Percentiles rank a stretch among this genome's conserved stretches.
phyloP scores from a whole-genome alignment of 1,140 invertebrate species.

The Acromyrmex echinatior region DNA sequence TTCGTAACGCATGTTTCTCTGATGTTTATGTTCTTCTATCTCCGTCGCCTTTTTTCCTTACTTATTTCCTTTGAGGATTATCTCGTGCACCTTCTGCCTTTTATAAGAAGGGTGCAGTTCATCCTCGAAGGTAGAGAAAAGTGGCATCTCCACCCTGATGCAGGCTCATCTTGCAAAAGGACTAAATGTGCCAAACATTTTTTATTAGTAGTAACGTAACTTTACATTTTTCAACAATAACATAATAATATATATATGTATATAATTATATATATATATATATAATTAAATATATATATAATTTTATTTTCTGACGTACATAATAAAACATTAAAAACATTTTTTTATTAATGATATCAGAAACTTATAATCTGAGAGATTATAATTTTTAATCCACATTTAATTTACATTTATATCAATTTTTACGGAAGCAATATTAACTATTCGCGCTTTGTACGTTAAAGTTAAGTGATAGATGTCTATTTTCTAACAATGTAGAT shows the following conservation, averaged over 20 bases:
- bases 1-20: background rate
- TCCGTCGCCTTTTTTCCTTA: background rate
- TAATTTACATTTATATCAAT: background rate
- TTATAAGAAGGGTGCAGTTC: constrained; percentile 21
- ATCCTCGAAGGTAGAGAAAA: constrained; percentile 57
- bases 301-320: background rate
- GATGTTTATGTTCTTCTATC: background rate
- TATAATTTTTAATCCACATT: background rate
- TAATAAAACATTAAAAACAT: background rate
- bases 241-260: too few relatives aligned
- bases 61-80: constrained; percentile 59
- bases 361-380: background rate
- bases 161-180: background rate
- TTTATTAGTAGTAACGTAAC: background rate
- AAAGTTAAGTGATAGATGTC: background rate
- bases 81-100: background rate
- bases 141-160: constrained; percentile 42
- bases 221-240: background rate
- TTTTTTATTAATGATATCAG: background rate
- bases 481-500: too few relatives aligned
- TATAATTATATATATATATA: too few relatives aligned
- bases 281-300: background rate
- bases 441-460: background rate
- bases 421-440: background rate
- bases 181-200: constrained; percentile 33